Evolutionary conservation across 1,140 invertebrate species (phyloP), one percentile per base, ranked within the genome.

Genomic region (Drosophila orosa): DNA sequence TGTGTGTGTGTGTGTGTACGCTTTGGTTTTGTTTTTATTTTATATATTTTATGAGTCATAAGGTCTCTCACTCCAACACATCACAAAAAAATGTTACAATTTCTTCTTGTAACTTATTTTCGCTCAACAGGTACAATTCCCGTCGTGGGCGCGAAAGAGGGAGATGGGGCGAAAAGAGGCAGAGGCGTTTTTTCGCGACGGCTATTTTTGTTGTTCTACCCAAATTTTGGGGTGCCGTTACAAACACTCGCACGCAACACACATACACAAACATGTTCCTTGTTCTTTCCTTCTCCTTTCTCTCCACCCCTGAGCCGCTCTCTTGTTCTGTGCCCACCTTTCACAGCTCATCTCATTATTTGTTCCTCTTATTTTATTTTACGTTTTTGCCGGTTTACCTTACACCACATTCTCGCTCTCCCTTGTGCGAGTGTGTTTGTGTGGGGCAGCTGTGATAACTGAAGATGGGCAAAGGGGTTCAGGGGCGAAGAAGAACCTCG

Each of bases 311-410:
- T 58, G 68, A 71, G 68, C 54, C 50, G 24, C 35, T 47, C 45
- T 68, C 31, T 42, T 58, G 42, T 58, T 62, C 45, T 47, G 27
- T 45, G 61, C 40, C 67, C 56, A 68, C 59, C 54, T 78, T 83
- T 78, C 45, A 55, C 74, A 81, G 79, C 79, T 86, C 82, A 74
- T 86, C 65, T 85, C 57, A 55, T 78, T 65, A 56, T 66, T 78
- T 66, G 55, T 68, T 59, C 50, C 24, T 56, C 55, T 68, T 52
- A 57, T 57, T 77, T 22, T 56, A 40, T 63, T 81, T 66, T 68
- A 57, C 54, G 63, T 74, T 86, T 85, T 89, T 77, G 83, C 83
- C 84, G 83, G 84, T 89, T 87, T 80, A 89, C 61, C 78, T 84
- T 85, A 80, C 80, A 76, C 54, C 76, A 42, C 8, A 39, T 58